Percentiles rank a stretch among this genome's conserved stretches.
These are phyloP conservation scores for Drosophila algonquin DNA, from an alignment of 2,888 invertebrate genomes.

Conservation along the genomic window DNA sequence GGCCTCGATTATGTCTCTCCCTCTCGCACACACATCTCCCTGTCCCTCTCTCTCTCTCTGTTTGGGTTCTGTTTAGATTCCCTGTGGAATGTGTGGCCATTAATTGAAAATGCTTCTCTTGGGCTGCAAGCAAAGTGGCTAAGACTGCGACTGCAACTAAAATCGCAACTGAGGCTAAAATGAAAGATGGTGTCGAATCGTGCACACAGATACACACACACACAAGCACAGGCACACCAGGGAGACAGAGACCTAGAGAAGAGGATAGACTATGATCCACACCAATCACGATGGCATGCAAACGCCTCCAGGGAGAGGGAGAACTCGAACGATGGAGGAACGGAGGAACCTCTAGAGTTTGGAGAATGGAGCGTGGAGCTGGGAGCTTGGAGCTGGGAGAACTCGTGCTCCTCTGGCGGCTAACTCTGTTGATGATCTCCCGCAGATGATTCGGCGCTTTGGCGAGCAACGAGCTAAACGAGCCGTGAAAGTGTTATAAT, in stretches of 20 bases:
- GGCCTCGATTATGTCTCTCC: background rate
- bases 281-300: slow-evolving; percentile 77
- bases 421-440: slow-evolving; percentile 63
- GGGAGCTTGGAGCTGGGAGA: slow-evolving; percentile 27
- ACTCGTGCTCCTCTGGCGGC: slow-evolving; percentile 40
- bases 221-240: slow-evolving; percentile 24
- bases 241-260: slow-evolving; percentile 27
- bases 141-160: slow-evolving; percentile 42
- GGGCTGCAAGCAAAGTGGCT: slow-evolving; percentile 53
- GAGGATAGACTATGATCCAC: slow-evolving; percentile 48
- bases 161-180: slow-evolving; percentile 46
- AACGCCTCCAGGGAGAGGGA: slow-evolving; percentile 60
- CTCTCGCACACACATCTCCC: background rate
- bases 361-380: slow-evolving; percentile 23
- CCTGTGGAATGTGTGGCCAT: slow-evolving; percentile 74
- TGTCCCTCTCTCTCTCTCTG: background rate
- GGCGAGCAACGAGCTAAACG: slow-evolving; percentile 71
- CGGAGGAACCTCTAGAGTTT: slow-evolving; percentile 1
- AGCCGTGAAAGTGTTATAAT: slow-evolving; percentile 84
- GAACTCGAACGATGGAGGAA: slow-evolving; percentile 9
- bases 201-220: slow-evolving; percentile 50
- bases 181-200: slow-evolving; percentile 78
- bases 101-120: slow-evolving; percentile 71
- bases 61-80: background rate
- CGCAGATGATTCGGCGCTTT: slow-evolving; percentile 52